phyloP scores from a whole-genome alignment of 2,113 vertebrate species.

The Poeciliopsis retropinna region DNA sequence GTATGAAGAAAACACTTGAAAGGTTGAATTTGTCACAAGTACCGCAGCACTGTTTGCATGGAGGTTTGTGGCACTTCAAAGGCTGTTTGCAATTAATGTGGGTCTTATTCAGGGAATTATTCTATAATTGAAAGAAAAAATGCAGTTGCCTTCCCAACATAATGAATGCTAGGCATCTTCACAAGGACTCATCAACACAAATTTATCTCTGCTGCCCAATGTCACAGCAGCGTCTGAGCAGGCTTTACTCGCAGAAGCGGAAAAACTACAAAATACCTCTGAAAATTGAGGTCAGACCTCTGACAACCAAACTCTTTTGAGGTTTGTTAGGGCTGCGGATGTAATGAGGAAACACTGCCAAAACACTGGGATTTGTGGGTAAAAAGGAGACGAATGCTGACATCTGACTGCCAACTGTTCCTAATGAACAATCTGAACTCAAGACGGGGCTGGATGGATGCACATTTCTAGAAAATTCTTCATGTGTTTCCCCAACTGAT shows the following conservation, averaged over 20 bases:
- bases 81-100: not conserved
- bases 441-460: constrained; percentile 19
- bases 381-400: constrained; percentile 36
- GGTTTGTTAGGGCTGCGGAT: constrained; percentile 34
- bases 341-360: constrained; percentile 40
- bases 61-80: not conserved
- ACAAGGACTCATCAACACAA: not conserved
- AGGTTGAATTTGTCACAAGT: not conserved
- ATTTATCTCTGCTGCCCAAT: not conserved
- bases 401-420: constrained; percentile 35
- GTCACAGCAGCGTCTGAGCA: constrained; percentile 1
- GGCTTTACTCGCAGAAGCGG: not conserved
- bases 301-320: constrained; percentile 19
- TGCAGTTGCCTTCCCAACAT: not conserved
- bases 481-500: constrained; percentile 15
- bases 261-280: constrained; percentile 4
- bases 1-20: not conserved
- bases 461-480: constrained; percentile 30
- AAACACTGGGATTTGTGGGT: constrained; percentile 31
- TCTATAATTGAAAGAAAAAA: not conserved
- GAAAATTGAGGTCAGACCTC: constrained; percentile 12
- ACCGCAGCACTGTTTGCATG: too few species aligned
- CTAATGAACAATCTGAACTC: constrained; percentile 50
- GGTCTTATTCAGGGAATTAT: not conserved
- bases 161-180: not conserved